These are phyloP conservation scores for Chiloscyllium punctatum DNA, from an alignment of 2,797 vertebrate genomes.

Conservation along the genomic window DNA sequence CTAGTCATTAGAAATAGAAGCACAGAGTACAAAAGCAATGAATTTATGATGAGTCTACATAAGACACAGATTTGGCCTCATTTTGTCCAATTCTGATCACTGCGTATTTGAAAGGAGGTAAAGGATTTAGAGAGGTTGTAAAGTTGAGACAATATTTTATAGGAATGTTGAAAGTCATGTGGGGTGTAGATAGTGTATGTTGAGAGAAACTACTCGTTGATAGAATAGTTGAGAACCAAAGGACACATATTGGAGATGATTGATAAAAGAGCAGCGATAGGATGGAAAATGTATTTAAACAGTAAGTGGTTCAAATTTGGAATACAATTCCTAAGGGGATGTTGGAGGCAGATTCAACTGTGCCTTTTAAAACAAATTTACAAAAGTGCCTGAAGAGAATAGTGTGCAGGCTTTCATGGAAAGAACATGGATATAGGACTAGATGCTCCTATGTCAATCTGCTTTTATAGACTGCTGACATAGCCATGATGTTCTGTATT, in stretches of 20 bases:
- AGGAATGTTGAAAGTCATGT: background rate
- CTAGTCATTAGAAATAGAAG: too few species aligned
- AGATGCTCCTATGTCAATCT: background rate
- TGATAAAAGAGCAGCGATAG: too few species aligned
- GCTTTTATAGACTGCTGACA: background rate
- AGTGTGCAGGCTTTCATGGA: background rate
- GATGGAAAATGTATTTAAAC: too few species aligned
- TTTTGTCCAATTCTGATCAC: background rate
- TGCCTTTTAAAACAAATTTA: background rate
- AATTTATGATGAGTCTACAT: background rate
- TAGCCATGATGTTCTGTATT: background rate
- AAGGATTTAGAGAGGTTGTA: background rate
- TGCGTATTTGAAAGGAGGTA: background rate
- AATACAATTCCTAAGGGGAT: background rate
- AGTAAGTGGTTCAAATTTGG: background rate
- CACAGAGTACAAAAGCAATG: background rate
- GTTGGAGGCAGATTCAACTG: background rate
- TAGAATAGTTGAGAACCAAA: too few species aligned
- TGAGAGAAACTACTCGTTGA: background rate
- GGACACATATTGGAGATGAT: too few species aligned
- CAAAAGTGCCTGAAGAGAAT: background rate
- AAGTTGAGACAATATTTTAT: too few species aligned
- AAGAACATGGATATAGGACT: background rate
- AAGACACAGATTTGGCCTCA: background rate
- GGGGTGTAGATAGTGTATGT: background rate